phyloP scores from a whole-genome alignment of 2,113 vertebrate species.

The Salvelinus namaycush region DNA sequence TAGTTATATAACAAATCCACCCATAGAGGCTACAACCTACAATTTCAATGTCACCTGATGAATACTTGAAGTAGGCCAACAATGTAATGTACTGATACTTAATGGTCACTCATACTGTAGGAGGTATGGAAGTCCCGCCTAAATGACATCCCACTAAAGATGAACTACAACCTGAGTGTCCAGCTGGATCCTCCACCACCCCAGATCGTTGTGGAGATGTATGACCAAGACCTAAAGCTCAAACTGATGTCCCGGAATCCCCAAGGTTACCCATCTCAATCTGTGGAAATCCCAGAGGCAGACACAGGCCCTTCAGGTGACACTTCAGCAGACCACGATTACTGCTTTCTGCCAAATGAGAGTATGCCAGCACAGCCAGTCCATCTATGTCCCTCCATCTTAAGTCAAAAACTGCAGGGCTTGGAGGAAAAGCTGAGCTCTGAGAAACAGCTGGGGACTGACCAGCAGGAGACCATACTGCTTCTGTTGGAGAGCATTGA shows the following conservation, averaged over 20 bases:
- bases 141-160: slow-evolving; percentile 65
- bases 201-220: slow-evolving; percentile 7
- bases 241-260: slow-evolving; percentile 7
- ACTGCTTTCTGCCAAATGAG: slow-evolving; percentile 53
- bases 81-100: too few relatives aligned
- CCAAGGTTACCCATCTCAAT: not conserved
- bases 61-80: too few relatives aligned
- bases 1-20: not conserved
- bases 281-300: not conserved
- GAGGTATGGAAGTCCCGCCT: slow-evolving; percentile 78
- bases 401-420: slow-evolving; percentile 51
- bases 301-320: slow-evolving; percentile 18
- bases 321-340: slow-evolving; percentile 72
- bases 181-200: slow-evolving; percentile 48
- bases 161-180: slow-evolving; percentile 62
- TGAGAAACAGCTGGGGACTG: slow-evolving; percentile 15
- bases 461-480: slow-evolving; percentile 45
- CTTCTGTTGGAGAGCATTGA: slow-evolving; percentile 67
- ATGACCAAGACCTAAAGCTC: not conserved
- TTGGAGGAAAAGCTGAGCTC: slow-evolving; percentile 54
- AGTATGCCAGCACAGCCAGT: slow-evolving; percentile 21
- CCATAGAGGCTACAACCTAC: too few relatives aligned
- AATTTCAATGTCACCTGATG: too few relatives aligned
- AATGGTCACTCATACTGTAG: slow-evolving; percentile 43
- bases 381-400: not conserved